Percentiles rank a stretch among this genome's conserved stretches.
Evolutionary conservation across 2,888 invertebrate genomes (phyloP).

Genomic region (Subacronicta megacephala): DNA sequence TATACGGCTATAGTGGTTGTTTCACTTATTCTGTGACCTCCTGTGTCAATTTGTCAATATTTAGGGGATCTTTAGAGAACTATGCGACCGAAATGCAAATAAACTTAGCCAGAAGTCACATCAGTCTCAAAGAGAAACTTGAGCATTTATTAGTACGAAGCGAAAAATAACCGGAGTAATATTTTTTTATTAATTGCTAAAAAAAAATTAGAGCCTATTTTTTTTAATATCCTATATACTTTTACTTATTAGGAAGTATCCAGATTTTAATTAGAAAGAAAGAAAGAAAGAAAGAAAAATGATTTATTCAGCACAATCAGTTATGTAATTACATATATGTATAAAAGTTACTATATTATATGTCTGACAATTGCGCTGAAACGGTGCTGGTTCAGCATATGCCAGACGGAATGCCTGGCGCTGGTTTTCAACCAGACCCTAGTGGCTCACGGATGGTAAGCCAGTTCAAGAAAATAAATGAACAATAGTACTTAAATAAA

Average conservation of each 20-base stretch:
- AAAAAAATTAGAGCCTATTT: conserved; percentile 1
- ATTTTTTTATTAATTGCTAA: not conserved
- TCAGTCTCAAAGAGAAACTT: conserved; percentile 3
- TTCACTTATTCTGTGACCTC: conserved; percentile 28
- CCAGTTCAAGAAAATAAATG: no score
- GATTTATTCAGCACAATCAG: no score
- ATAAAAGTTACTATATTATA: no score
- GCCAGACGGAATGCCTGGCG: no score
- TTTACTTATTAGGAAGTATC: not conserved
- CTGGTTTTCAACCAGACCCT: no score
- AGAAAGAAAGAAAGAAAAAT: no score
- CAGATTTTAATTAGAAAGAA: no score
- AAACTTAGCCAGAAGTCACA: not conserved
- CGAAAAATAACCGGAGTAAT: not conserved
- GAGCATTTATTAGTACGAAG: not conserved
- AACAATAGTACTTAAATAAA: no score
- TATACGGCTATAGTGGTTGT: not conserved
- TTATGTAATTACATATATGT: no score
- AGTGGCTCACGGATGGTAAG: no score
- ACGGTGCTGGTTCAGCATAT: no score
- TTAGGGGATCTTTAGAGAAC: conserved; percentile 11
- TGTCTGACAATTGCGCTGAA: no score
- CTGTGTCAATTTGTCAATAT: conserved; percentile 18
- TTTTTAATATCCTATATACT: not conserved
- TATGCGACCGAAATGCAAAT: conserved; percentile 1